These are phyloP conservation scores for Apostichopus parvimensis DNA, from an alignment of 35 echinoderm and acorn worm genomes.

Conservation along the genomic window DNA sequence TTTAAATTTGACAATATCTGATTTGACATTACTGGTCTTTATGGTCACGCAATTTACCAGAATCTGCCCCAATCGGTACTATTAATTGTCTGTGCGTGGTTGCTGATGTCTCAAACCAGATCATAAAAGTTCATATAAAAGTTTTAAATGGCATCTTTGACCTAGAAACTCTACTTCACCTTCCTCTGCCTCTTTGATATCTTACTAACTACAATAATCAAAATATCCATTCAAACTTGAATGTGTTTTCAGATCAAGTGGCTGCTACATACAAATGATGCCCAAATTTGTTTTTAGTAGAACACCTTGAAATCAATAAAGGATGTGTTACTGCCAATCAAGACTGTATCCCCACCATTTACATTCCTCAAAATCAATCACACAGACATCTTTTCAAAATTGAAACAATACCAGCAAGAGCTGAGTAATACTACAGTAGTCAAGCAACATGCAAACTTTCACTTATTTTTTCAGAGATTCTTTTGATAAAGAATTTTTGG, in stretches of 20 bases:
- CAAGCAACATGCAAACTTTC: background rate
- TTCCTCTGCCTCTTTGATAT: background rate
- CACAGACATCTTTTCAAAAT: background rate
- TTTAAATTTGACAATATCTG: background rate
- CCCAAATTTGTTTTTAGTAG: slow-evolving; percentile 30
- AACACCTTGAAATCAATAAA: slow-evolving; percentile 39
- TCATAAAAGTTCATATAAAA: slow-evolving; percentile 22
- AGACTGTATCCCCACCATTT: background rate
- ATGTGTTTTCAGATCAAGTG: background rate
- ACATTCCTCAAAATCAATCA: background rate
- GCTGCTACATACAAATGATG: background rate
- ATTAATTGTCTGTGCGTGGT: slow-evolving; percentile 19
- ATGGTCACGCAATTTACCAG: slow-evolving; percentile 9
- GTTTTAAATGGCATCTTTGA: slow-evolving; percentile 26
- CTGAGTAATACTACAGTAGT: no score
- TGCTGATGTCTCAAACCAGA: slow-evolving; percentile 6
- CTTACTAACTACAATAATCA: background rate
- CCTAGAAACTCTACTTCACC: slow-evolving; percentile 15
- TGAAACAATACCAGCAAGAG: no score
- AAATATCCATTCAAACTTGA: slow-evolving; percentile 19
- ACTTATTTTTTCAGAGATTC: background rate
- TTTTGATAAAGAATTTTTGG: no score
- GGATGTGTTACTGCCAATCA: slow-evolving; percentile 32
- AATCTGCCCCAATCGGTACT: background rate
- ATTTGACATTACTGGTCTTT: background rate